Conservation (phyloP, 1,140 invertebrate species). For the Branchinecta lindahli region DNA sequence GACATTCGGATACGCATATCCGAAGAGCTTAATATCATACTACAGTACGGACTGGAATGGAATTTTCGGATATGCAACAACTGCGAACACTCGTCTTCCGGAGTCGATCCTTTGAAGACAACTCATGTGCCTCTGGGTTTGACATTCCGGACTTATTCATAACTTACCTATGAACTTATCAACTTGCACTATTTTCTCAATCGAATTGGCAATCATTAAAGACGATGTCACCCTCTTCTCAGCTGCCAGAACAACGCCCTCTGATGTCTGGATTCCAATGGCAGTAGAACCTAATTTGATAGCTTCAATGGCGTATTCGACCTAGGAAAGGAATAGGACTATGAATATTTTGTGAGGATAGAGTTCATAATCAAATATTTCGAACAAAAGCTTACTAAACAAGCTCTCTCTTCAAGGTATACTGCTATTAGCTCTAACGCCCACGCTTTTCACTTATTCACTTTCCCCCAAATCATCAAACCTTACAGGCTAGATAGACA, state of each 20-base stretch:
- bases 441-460: too few relatives aligned
- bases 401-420: background rate
- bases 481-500: too few relatives aligned
- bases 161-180: constrained; percentile 78
- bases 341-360: background rate
- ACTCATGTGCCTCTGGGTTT: too few relatives aligned
- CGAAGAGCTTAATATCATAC: too few relatives aligned
- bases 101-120: too few relatives aligned
- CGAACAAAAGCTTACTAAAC: background rate
- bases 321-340: constrained; percentile 31
- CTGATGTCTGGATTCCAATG: constrained; percentile 88
- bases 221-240: constrained; percentile 95
- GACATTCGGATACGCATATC: too few relatives aligned
- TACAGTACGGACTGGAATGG: too few relatives aligned
- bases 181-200: constrained; percentile 93
- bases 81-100: too few relatives aligned
- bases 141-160: background rate
- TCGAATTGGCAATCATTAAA: constrained; percentile 86
- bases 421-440: too few relatives aligned
- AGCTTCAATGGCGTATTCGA: constrained; percentile 99
- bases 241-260: constrained; percentile 89
- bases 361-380: background rate
- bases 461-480: too few relatives aligned
- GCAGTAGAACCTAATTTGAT: constrained; percentile 98
- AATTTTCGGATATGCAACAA: too few relatives aligned